phyloP scores from a whole-genome alignment of 2,113 vertebrate species.

The Tragelaphus scriptus region DNA sequence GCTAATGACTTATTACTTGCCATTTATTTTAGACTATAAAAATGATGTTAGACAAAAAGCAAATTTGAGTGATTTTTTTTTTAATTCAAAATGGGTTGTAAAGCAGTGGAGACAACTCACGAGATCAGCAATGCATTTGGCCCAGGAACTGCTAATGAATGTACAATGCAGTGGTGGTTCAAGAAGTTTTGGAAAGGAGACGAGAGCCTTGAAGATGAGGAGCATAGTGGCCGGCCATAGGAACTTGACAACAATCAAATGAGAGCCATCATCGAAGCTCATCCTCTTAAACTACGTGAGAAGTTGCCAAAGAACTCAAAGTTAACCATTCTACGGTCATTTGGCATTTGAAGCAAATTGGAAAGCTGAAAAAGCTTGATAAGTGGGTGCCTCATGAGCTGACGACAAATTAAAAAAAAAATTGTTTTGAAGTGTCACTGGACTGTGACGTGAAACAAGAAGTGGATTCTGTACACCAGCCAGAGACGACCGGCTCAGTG shows the following conservation, averaged over 20 bases:
- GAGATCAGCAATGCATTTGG: background rate
- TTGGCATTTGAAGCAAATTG: background rate
- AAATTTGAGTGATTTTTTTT: background rate
- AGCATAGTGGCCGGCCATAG: background rate
- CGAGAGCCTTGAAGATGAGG: background rate
- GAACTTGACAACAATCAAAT: background rate
- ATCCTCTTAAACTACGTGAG: background rate
- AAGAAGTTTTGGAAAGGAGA: background rate
- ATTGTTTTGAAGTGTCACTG: background rate
- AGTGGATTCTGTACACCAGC: background rate
- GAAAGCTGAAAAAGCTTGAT: background rate
- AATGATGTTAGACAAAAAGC: background rate
- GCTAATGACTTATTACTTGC: background rate
- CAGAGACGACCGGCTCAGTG: background rate
- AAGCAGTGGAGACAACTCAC: background rate
- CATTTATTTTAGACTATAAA: background rate
- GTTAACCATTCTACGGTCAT: background rate
- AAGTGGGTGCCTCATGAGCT: background rate
- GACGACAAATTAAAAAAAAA: too few relatives aligned
- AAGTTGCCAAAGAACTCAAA: background rate
- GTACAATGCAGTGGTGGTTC: background rate
- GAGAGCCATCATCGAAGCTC: background rate
- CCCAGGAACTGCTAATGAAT: background rate
- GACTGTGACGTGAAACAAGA: background rate
- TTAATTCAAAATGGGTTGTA: background rate